phyloP scores from a whole-genome alignment of 2,797 vertebrate genomes.

The Xenopus petersii region DNA sequence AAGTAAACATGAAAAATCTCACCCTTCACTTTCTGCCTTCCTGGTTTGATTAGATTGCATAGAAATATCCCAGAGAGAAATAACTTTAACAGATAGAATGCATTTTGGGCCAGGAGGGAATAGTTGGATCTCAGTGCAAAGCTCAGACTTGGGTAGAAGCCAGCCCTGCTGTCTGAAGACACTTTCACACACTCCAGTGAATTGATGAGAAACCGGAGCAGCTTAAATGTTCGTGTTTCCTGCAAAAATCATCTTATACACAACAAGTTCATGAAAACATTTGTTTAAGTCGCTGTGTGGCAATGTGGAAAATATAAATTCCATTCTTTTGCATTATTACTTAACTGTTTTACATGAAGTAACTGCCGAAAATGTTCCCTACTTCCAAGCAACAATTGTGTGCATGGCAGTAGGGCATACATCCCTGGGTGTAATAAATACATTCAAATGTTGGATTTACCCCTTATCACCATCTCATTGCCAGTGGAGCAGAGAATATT shows the following conservation, averaged over 20 bases:
- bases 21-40: not conserved
- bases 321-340: too few relatives aligned
- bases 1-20: not conserved
- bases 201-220: constrained; percentile 14
- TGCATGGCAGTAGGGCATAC: too few relatives aligned
- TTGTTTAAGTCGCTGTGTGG: not conserved
- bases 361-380: too few relatives aligned
- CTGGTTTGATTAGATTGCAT: not conserved
- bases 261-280: not conserved
- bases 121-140: not conserved
- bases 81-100: not conserved
- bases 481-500: too few relatives aligned
- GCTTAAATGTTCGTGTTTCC: not conserved
- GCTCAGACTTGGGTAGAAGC: constrained; percentile 2
- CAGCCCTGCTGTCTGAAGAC: constrained; percentile 5
- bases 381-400: too few relatives aligned
- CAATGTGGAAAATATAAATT: too few relatives aligned
- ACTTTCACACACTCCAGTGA: constrained; percentile 5
- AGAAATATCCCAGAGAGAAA: not conserved
- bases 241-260: constrained; percentile 5
- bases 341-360: too few relatives aligned
- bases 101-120: constrained; percentile 1
- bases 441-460: too few relatives aligned
- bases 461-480: too few relatives aligned
- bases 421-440: too few relatives aligned